Percentiles rank a stretch among this genome's conserved stretches.
Conservation (phyloP, 2,797 vertebrate genomes). For the Esox masquinongy region DNA sequence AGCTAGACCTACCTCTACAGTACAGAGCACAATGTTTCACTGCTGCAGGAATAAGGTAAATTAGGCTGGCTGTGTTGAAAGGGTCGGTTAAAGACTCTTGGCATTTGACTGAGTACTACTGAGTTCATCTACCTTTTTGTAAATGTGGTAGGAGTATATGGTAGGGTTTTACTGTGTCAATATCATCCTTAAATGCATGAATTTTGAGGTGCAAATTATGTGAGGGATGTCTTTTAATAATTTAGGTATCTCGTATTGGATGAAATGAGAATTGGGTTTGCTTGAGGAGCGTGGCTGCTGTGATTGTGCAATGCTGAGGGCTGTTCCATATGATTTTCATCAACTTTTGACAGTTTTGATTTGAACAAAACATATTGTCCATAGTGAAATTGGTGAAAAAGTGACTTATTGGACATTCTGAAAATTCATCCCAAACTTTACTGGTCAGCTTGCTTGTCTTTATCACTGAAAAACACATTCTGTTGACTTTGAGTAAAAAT, state of each 20-base stretch:
- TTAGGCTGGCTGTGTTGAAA: background rate
- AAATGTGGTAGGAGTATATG: background rate
- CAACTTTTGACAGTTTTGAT: no score
- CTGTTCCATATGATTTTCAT: no score
- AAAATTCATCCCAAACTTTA: no score
- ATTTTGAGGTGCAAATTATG: background rate
- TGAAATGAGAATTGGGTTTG: background rate
- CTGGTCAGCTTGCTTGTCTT: no score
- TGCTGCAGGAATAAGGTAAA: background rate
- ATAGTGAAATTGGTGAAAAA: no score
- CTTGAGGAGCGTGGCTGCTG: background rate
- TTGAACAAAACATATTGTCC: no score
- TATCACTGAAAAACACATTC: no score
- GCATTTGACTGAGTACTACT: background rate
- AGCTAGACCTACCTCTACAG: background rate
- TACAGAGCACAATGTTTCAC: background rate
- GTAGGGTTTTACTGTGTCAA: background rate
- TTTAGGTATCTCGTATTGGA: background rate
- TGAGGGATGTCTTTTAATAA: background rate
- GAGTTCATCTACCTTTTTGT: background rate
- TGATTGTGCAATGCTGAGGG: background rate
- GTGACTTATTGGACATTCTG: no score
- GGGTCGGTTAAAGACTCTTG: background rate
- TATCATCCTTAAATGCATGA: background rate
- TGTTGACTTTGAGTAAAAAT: no score